Percentiles rank a stretch among this genome's conserved stretches.
Evolutionary conservation across 2,113 vertebrate genomes (phyloP).

Genomic region (Podarcis muralis): DNA sequence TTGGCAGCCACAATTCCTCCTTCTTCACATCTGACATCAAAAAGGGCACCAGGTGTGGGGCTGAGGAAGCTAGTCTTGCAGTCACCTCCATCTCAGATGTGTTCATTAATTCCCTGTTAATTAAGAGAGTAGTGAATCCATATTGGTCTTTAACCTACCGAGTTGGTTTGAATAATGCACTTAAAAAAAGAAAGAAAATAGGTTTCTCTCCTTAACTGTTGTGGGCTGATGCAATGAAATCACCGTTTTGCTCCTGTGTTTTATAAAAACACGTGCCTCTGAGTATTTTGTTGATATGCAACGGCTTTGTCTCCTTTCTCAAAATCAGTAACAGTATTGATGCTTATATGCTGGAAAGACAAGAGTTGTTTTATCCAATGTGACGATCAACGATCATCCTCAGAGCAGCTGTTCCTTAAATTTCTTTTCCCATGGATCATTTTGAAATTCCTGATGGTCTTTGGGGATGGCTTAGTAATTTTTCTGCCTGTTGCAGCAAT

Average conservation of each 20-base stretch:
- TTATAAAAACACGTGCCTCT: conserved; percentile 20
- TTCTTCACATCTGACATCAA: no score
- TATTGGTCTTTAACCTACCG: conserved; percentile 31
- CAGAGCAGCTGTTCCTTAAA: neutral
- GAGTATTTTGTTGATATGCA: conserved; percentile 30
- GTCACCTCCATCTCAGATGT: neutral
- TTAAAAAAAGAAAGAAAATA: conserved; percentile 5
- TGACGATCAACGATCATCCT: neutral
- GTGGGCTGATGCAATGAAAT: conserved; percentile 56
- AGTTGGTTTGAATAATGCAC: conserved; percentile 57
- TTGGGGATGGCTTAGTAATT: no score
- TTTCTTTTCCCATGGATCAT: no score
- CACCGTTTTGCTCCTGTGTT: neutral
- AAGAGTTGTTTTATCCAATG: neutral
- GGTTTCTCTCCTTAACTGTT: conserved; percentile 62
- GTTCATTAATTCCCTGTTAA: conserved; percentile 18
- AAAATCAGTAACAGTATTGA: neutral
- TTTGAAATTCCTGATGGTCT: no score
- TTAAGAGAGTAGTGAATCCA: conserved; percentile 25
- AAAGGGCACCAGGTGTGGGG: no score
- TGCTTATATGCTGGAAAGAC: neutral
- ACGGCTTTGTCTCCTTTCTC: neutral
- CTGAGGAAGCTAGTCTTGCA: no score
- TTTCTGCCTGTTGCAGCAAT: no score
- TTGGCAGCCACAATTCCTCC: no score